A percentile compares a stretch with the other conserved stretches of the same genome.
Conservation (phyloP, 2,888 invertebrate species). For the Scaptodrosophila latifasciaeformis region DNA sequence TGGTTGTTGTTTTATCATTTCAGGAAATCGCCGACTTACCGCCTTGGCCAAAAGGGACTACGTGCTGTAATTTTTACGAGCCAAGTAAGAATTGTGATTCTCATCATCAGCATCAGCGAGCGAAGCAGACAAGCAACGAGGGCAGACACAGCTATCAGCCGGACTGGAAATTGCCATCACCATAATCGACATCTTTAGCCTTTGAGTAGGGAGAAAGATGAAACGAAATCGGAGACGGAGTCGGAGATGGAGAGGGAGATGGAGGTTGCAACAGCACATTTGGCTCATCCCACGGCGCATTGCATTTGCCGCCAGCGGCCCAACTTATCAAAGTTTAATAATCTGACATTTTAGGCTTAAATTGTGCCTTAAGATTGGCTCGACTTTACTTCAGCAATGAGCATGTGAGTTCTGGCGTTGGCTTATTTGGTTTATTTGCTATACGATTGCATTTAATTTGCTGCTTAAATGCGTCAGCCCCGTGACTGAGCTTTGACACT, state of each 20-base stretch:
- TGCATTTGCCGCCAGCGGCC: conserved; percentile 10
- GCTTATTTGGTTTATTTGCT: not conserved
- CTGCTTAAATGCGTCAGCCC: conserved; percentile 54
- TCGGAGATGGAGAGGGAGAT: conserved; percentile 35
- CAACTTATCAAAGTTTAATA: conserved; percentile 56
- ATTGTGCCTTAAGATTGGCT: conserved; percentile 36
- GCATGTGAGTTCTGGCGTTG: too few species aligned
- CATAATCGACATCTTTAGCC: conserved; percentile 54
- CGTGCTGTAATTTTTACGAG: conserved; percentile 54
- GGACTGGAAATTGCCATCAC: conserved; percentile 57
- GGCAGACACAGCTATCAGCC: too few species aligned
- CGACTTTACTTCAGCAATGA: not conserved
- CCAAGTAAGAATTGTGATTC: conserved; percentile 38
- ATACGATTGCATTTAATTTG: conserved; percentile 54
- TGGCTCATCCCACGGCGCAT: conserved; percentile 52
- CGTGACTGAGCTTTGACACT: conserved; percentile 60
- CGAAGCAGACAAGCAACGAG: not conserved
- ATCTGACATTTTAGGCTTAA: conserved; percentile 65
- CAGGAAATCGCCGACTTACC: conserved; percentile 48
- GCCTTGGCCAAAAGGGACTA: too few species aligned
- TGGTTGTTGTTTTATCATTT: conserved; percentile 42
- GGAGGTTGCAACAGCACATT: conserved; percentile 16
- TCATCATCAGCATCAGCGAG: conserved; percentile 41
- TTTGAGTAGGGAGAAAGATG: not conserved
- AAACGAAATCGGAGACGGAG: conserved; percentile 36